Conservation (phyloP, 2,797 vertebrate genomes). For the Pteropus rufus region DNA sequence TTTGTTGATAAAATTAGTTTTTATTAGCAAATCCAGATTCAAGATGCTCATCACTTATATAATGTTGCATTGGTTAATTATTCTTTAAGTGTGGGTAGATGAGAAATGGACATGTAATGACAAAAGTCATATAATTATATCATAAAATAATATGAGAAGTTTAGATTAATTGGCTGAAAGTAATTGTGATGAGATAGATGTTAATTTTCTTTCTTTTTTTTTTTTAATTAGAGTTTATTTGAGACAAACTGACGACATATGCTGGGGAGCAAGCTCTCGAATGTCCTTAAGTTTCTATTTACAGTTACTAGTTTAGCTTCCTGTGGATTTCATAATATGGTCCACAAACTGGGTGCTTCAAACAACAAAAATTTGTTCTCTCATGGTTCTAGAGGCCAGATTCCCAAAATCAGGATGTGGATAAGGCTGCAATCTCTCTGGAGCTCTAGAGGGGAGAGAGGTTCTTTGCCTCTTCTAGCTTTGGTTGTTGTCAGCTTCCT, state of each 20-base stretch:
- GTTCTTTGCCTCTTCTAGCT: neutral
- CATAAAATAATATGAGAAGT: neutral
- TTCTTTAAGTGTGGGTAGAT: neutral
- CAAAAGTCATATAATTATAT: neutral
- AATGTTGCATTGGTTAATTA: neutral
- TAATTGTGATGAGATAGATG: neutral
- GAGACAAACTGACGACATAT: no score
- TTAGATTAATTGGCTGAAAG: neutral
- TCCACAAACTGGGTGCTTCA: neutral
- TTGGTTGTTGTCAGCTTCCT: neutral
- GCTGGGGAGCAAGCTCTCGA: no score
- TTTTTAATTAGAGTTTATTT: no score
- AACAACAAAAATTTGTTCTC: neutral
- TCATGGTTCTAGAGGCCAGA: neutral
- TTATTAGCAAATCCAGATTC: neutral
- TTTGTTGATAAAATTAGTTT: neutral
- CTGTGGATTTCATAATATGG: neutral
- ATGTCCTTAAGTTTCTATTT: neutral
- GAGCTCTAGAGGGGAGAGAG: neutral
- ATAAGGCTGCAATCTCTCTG: neutral
- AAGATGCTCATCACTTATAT: neutral
- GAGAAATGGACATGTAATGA: neutral
- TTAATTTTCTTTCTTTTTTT: neutral
- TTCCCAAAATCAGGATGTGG: neutral
- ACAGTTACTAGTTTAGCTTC: neutral